These are phyloP conservation scores for Apeira syringaria DNA, from an alignment of 2,888 invertebrate genomes.

Conservation along the genomic window DNA sequence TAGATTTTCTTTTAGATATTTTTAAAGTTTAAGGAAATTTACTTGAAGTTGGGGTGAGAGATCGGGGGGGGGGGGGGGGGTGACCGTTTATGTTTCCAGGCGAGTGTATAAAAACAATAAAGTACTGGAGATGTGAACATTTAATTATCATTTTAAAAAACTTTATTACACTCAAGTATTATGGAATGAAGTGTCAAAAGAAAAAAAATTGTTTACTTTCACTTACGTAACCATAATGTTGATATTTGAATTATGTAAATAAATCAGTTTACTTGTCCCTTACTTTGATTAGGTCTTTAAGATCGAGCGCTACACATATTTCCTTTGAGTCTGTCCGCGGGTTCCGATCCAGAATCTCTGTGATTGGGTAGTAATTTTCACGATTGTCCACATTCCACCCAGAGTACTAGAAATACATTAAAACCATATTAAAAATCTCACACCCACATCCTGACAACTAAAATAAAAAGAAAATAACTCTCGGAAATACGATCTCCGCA, in stretches of 20 bases:
- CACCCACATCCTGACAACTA: no score
- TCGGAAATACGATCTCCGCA: no score
- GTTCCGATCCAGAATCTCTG: conserved; percentile 79
- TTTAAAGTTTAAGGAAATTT: no score
- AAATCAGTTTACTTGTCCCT: conserved; percentile 75
- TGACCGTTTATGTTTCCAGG: no score
- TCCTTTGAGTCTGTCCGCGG: conserved; percentile 80
- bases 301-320: conserved; percentile 82
- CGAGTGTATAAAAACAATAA: background rate
- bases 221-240: conserved; percentile 68
- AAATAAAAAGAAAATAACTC: no score
- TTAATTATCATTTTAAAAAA: conserved; percentile 77
- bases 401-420: conserved; percentile 79
- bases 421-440: no score
- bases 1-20: no score
- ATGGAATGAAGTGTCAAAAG: conserved; percentile 79
- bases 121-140: conserved; percentile 66
- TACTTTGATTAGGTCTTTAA: conserved; percentile 81
- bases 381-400: conserved; percentile 85
- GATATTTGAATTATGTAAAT: conserved; percentile 66
- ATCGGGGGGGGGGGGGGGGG: no score
- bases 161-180: conserved; percentile 69
- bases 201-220: conserved; percentile 61
- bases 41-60: no score
- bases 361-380: conserved; percentile 83